These are phyloP conservation scores for Hofmannophila pseudospretella DNA, from an alignment of 2,888 invertebrate species.

Conservation along the genomic window DNA sequence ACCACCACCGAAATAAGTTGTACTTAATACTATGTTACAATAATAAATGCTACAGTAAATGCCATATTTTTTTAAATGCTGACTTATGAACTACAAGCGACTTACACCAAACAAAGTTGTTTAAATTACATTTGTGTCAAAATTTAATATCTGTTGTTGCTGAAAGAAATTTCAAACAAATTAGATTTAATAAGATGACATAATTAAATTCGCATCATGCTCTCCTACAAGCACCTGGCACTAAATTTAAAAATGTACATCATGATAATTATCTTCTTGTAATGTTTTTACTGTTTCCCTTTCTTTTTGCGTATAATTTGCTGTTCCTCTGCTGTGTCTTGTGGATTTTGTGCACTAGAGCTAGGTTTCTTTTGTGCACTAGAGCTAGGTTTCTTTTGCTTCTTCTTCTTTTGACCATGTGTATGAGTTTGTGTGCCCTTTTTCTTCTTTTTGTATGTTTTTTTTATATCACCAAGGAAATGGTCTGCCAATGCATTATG, in stretches of 20 bases:
- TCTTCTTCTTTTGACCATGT: slow-evolving; percentile 14
- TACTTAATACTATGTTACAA: background rate
- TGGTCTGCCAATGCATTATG: slow-evolving; percentile 38
- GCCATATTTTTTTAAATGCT: slow-evolving; percentile 6
- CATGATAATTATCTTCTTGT: too few relatives aligned
- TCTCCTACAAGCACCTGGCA: too few relatives aligned
- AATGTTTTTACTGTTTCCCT: too few relatives aligned
- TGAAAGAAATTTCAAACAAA: too few relatives aligned
- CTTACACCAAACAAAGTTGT: background rate
- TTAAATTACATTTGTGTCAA: too few relatives aligned
- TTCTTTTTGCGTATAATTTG: too few relatives aligned
- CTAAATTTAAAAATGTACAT: too few relatives aligned
- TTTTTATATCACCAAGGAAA: slow-evolving; percentile 17
- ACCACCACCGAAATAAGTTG: slow-evolving; percentile 12
- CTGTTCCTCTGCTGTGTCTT: slow-evolving; percentile 16
- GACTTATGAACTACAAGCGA: background rate
- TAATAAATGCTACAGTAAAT: slow-evolving; percentile 12
- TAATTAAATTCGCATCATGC: too few relatives aligned
- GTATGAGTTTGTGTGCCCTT: slow-evolving; percentile 5
- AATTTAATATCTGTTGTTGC: too few relatives aligned
- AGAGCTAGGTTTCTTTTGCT: too few relatives aligned
- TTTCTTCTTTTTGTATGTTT: slow-evolving; percentile 15
- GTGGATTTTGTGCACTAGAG: slow-evolving; percentile 20
- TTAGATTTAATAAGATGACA: too few relatives aligned
- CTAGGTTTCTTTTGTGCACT: too few relatives aligned